A percentile compares a stretch with the other conserved stretches of the same genome.
phyloP scores from a whole-genome alignment of 2,113 vertebrate species.

The Smithornis capensis region DNA sequence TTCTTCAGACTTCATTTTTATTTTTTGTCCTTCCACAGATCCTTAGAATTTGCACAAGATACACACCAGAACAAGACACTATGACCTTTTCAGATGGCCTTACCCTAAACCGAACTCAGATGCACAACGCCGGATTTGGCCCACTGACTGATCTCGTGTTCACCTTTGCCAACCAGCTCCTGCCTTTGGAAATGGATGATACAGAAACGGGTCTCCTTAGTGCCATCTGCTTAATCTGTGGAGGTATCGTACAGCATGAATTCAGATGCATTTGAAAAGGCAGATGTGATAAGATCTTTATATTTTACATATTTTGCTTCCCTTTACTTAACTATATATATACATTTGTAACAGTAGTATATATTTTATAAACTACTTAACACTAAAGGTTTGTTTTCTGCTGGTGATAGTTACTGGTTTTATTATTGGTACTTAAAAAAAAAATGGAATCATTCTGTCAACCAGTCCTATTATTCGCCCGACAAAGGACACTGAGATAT shows the following conservation, averaged over 20 bases:
- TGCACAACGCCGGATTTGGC: slow-evolving; percentile 96
- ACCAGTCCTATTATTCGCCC: neutral
- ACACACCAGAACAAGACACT: slow-evolving; percentile 94
- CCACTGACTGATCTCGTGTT: slow-evolving; percentile 93
- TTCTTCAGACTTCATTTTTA: neutral
- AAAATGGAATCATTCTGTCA: neutral
- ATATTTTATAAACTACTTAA: neutral
- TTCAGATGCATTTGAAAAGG: neutral
- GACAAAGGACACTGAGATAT: neutral
- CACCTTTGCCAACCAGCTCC: slow-evolving; percentile 93
- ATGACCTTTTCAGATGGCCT: slow-evolving; percentile 96
- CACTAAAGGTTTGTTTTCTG: neutral
- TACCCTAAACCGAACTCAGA: slow-evolving; percentile 93
- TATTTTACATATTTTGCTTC: neutral
- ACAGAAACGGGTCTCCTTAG: slow-evolving; percentile 94
- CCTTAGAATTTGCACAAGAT: slow-evolving; percentile 93
- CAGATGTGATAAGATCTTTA: neutral
- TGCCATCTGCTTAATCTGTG: slow-evolving; percentile 95
- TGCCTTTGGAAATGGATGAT: slow-evolving; percentile 96
- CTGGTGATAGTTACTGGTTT: neutral
- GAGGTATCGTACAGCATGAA: slow-evolving; percentile 75
- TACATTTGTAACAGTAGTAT: neutral
- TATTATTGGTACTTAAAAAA: neutral
- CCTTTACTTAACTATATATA: neutral
- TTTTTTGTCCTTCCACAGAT: slow-evolving; percentile 74